These are phyloP conservation scores for Eristalis arbustorum DNA, from an alignment of 2,888 invertebrate species.

Conservation along the genomic window DNA sequence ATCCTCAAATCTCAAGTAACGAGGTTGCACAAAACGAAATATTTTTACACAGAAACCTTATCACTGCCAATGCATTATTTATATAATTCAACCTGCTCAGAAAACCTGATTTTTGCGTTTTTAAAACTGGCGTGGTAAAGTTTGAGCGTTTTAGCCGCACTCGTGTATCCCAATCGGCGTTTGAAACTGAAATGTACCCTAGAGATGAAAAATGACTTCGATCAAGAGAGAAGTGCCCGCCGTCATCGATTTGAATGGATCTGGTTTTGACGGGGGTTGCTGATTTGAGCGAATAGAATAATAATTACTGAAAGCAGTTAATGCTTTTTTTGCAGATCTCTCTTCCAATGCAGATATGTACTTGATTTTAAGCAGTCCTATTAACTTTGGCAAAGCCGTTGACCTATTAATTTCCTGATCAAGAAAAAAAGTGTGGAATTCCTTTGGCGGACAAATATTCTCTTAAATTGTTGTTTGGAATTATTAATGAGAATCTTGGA, in stretches of 20 bases:
- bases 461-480: no score
- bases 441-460: no score
- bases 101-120: not conserved
- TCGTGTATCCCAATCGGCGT: not conserved
- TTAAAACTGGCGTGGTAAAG: not conserved
- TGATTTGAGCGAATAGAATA: not conserved
- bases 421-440: no score
- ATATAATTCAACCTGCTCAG: not conserved
- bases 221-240: not conserved
- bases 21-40: not conserved
- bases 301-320: not conserved
- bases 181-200: not conserved
- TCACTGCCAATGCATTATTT: not conserved
- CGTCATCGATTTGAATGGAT: not conserved
- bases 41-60: not conserved
- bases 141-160: not conserved
- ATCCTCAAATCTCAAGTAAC: not conserved
- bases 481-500: no score
- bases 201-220: not conserved
- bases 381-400: no score
- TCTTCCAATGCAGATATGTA: not conserved
- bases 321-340: not conserved
- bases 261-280: not conserved
- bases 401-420: no score
- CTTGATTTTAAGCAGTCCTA: no score